These are phyloP conservation scores for Acanthacorydalis orientalis DNA, from an alignment of 2,888 invertebrate species.

Conservation along the genomic window DNA sequence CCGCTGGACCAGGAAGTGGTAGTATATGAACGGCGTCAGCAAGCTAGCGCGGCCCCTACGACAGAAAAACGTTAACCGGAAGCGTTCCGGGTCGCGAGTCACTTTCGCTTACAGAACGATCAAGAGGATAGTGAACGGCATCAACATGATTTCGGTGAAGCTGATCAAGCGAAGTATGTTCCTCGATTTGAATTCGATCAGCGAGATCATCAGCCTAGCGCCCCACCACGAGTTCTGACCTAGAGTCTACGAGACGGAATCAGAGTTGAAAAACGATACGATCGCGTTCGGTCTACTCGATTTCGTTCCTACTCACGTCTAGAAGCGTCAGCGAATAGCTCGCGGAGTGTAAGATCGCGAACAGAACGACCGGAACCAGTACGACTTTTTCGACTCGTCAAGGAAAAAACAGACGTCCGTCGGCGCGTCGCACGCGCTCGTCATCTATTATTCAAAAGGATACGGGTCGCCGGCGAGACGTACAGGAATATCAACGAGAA, in stretches of 20 bases:
- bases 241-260: constrained; percentile 44
- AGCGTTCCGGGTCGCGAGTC: constrained; percentile 1
- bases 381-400: constrained; percentile 47
- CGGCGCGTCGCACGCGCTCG: not conserved
- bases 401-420: constrained; percentile 15
- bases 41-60: constrained; percentile 83
- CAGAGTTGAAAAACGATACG: too few species aligned
- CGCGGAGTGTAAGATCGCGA: constrained; percentile 82
- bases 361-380: constrained; percentile 76
- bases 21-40: constrained; percentile 89
- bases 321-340: constrained; percentile 79
- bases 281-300: too few species aligned
- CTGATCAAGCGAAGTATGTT: constrained; percentile 83
- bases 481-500: constrained; percentile 90
- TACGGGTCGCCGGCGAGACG: constrained; percentile 76
- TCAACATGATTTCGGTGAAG: constrained; percentile 82
- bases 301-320: constrained; percentile 55
- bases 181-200: constrained; percentile 80
- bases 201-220: constrained; percentile 65
- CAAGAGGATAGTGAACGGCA: constrained; percentile 66
- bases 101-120: constrained; percentile 51
- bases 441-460: constrained; percentile 37
- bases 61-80: constrained; percentile 16
- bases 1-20: constrained; percentile 84
- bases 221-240: constrained; percentile 89